Conservation (phyloP, 1,140 invertebrate species). For the Megalopta genalis region DNA sequence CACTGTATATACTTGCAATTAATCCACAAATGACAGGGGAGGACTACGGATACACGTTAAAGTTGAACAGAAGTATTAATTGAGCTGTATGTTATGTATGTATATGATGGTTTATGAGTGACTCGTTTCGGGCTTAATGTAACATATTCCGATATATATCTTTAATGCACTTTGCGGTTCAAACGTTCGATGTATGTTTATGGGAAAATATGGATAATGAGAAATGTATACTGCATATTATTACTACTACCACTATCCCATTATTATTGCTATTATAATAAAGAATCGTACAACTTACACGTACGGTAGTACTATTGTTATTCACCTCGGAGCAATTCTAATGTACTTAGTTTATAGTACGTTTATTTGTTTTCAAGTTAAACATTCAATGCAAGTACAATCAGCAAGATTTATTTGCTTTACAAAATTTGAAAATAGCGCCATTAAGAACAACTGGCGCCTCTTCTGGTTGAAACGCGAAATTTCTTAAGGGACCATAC, state of each 20-base stretch:
- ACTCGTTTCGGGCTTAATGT: slow-evolving; percentile 72
- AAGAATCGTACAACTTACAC: slow-evolving; percentile 46
- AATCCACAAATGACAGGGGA: slow-evolving; percentile 8
- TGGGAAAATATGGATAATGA: slow-evolving; percentile 65
- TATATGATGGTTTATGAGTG: slow-evolving; percentile 71
- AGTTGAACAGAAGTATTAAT: slow-evolving; percentile 76
- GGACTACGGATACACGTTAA: slow-evolving; percentile 65
- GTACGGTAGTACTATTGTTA: neutral
- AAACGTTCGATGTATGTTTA: slow-evolving; percentile 65
- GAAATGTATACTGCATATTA: slow-evolving; percentile 69
- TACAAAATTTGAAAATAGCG: no score
- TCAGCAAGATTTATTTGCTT: no score
- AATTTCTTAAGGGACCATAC: no score
- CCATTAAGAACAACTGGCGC: no score
- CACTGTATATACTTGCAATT: slow-evolving; percentile 3
- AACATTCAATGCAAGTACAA: no score
- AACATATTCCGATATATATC: slow-evolving; percentile 70
- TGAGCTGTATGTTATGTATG: slow-evolving; percentile 75
- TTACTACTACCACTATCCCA: slow-evolving; percentile 62
- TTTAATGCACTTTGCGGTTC: slow-evolving; percentile 59
- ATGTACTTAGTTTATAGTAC: no score
- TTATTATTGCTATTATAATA: slow-evolving; percentile 62
- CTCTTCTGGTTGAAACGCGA: no score
- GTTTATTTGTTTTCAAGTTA: no score
- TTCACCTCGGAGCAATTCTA: no score